phyloP scores from a whole-genome alignment of 1,140 invertebrate genomes.

The Apis florea region DNA sequence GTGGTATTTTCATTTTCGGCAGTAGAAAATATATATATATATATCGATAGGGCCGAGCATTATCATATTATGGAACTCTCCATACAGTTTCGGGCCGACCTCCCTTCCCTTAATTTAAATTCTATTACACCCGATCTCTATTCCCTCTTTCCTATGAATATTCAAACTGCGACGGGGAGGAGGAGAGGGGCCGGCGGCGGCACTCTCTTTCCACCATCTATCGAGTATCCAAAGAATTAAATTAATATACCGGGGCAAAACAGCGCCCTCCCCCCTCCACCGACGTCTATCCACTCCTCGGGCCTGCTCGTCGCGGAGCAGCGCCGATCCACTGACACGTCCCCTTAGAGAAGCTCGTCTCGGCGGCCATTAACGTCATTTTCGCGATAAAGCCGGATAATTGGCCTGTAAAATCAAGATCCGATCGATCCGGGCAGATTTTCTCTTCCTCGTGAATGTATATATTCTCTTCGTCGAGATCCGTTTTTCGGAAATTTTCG shows the following conservation, averaged over 20 bases:
- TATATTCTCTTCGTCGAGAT: no score
- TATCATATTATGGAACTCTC: slow-evolving; percentile 73
- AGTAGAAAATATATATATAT: no score
- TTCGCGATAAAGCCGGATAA: slow-evolving; percentile 55
- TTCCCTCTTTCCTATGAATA: slow-evolving; percentile 80
- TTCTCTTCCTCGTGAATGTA: background rate
- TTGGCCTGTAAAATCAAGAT: slow-evolving; percentile 56
- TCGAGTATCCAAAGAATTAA: slow-evolving; percentile 80
- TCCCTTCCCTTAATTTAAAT: slow-evolving; percentile 78
- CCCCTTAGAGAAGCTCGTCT: slow-evolving; percentile 68
- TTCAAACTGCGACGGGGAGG: slow-evolving; percentile 71
- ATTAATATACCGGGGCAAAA: slow-evolving; percentile 79
- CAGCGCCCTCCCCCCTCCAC: slow-evolving; percentile 58
- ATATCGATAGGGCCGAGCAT: slow-evolving; percentile 69
- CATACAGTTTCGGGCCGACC: slow-evolving; percentile 68
- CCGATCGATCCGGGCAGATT: slow-evolving; percentile 53
- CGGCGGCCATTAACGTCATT: slow-evolving; percentile 72
- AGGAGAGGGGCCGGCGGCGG: background rate
- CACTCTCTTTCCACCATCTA: slow-evolving; percentile 71
- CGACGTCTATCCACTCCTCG: slow-evolving; percentile 46
- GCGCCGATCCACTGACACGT: slow-evolving; percentile 47
- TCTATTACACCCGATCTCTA: slow-evolving; percentile 79
- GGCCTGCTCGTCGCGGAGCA: slow-evolving; percentile 17
- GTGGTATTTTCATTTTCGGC: slow-evolving; percentile 66
- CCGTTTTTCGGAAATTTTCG: no score